phyloP scores from a whole-genome alignment of 2,113 vertebrate genomes.

The Eudyptes chrysolophus region DNA sequence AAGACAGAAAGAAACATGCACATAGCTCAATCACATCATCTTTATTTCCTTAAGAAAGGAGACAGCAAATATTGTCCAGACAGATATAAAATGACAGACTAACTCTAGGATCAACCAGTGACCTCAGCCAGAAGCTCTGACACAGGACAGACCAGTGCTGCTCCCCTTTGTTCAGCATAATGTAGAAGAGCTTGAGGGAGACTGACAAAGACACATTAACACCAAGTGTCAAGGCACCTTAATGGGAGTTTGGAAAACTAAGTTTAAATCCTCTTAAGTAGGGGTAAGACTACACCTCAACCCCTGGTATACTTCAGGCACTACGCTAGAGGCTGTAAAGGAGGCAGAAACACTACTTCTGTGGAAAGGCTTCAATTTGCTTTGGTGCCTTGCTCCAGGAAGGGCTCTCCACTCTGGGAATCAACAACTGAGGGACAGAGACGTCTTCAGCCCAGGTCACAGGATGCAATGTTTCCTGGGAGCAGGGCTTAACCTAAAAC shows the following conservation, averaged over 20 bases:
- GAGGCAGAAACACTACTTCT: background rate
- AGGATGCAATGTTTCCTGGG: background rate
- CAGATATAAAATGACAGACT: background rate
- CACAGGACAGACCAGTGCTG: background rate
- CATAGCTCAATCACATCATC: background rate
- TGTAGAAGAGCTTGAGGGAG: background rate
- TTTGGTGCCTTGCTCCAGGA: background rate
- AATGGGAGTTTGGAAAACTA: background rate
- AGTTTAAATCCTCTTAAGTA: background rate
- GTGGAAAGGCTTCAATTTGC: background rate
- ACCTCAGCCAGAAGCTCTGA: background rate
- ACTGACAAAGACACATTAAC: background rate
- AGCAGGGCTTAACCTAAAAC: background rate
- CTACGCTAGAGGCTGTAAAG: background rate
- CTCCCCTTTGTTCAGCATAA: background rate
- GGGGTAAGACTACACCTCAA: background rate
- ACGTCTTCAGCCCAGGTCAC: background rate
- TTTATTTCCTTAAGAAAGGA: background rate
- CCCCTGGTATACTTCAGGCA: background rate
- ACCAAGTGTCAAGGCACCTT: background rate
- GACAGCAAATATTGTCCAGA: background rate
- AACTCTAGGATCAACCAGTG: background rate
- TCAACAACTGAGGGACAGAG: background rate
- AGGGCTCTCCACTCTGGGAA: background rate
- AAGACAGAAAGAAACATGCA: background rate